Percentiles rank a stretch among this genome's conserved stretches.
These are phyloP conservation scores for Conger conger DNA, from an alignment of 2,113 vertebrate genomes.

Conservation along the genomic window DNA sequence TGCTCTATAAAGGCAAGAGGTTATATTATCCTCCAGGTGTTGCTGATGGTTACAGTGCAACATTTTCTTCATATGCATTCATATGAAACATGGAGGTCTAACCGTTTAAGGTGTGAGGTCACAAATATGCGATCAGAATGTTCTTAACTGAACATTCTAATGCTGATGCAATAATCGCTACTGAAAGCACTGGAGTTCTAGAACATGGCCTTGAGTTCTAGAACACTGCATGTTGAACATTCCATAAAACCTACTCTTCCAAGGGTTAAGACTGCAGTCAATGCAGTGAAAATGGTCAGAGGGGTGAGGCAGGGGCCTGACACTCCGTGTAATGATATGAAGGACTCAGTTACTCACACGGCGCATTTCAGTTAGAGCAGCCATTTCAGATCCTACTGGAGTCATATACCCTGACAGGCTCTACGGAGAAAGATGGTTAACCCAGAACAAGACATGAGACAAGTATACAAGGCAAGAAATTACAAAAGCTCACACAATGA, in stretches of 20 bases:
- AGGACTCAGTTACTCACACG: slow-evolving; percentile 71
- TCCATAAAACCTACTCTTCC: too few relatives aligned
- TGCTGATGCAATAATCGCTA: too few relatives aligned
- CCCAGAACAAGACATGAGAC: slow-evolving; percentile 34
- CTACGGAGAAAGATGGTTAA: slow-evolving; percentile 59
- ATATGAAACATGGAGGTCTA: background rate
- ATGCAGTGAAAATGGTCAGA: background rate
- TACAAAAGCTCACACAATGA: background rate
- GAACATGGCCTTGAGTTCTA: too few relatives aligned
- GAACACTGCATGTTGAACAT: too few relatives aligned
- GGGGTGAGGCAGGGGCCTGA: too few relatives aligned
- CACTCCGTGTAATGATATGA: background rate
- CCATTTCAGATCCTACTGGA: slow-evolving; percentile 82
- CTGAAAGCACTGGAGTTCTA: too few relatives aligned
- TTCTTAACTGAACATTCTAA: too few relatives aligned
- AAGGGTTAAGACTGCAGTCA: background rate
- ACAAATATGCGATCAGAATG: too few relatives aligned
- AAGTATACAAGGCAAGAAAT: background rate
- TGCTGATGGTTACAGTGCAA: background rate
- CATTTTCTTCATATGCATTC: background rate
- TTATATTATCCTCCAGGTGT: background rate
- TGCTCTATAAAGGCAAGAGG: background rate
- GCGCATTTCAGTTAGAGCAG: slow-evolving; percentile 82
- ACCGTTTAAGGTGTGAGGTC: too few relatives aligned
- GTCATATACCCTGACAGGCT: slow-evolving; percentile 86